Evolutionary conservation across 2,888 invertebrate genomes (phyloP).

Genomic region (Noctua janthina): DNA sequence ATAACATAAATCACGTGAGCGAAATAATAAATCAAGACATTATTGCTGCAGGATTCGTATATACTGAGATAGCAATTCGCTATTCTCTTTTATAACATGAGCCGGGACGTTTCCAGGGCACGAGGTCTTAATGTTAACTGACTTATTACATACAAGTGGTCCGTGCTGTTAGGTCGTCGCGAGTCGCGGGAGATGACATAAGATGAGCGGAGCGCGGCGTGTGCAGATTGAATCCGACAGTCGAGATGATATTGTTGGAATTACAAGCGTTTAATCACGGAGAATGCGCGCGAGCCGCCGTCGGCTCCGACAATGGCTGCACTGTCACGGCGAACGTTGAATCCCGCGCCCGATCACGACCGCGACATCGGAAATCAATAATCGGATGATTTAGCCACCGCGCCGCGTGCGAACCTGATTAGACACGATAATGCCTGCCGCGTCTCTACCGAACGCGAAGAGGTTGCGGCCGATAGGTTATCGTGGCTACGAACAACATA

Average conservation of each 20-base stretch:
- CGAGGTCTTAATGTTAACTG: conserved; percentile 73
- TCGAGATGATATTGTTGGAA: conserved; percentile 88
- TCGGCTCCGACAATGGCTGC: conserved; percentile 85
- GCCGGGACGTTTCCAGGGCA: conserved; percentile 72
- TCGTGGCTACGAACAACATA: conserved; percentile 80
- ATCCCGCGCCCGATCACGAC: conserved; percentile 89
- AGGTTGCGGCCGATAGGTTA: conserved; percentile 86
- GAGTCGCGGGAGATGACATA: conserved; percentile 75
- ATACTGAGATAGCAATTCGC: conserved; percentile 51
- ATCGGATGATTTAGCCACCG: conserved; percentile 90
- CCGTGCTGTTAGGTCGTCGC: conserved; percentile 64
- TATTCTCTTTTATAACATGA: conserved; percentile 67
- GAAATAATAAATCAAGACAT: conserved; percentile 71
- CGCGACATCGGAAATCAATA: conserved; percentile 90
- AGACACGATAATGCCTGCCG: conserved; percentile 88
- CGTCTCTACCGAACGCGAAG: conserved; percentile 79
- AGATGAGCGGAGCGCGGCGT: conserved; percentile 75
- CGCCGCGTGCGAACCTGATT: conserved; percentile 90
- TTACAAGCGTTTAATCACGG: conserved; percentile 89
- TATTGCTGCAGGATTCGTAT: conserved; percentile 63
- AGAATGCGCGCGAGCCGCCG: conserved; percentile 82
- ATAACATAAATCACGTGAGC: conserved; percentile 67
- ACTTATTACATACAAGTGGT: conserved; percentile 71
- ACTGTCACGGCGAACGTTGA: conserved; percentile 87
- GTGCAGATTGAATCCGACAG: conserved; percentile 86